Conservation (phyloP, 2,888 invertebrate genomes). For the Pachymerium ferrugineum region DNA sequence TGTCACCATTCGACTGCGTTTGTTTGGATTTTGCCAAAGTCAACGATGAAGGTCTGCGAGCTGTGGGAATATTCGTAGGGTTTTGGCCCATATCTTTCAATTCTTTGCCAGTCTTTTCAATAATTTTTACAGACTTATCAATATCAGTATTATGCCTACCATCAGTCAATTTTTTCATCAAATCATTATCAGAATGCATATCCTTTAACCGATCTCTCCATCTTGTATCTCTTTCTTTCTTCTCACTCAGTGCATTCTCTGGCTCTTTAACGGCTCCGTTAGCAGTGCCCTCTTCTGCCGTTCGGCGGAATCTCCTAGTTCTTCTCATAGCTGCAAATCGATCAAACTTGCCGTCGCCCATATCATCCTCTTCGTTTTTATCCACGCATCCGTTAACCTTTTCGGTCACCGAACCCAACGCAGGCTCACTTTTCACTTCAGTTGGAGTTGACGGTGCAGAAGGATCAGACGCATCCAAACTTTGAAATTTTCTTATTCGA, state of each 20-base stretch:
- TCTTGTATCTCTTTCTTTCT: not conserved
- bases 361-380: conserved; percentile 49
- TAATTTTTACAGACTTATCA: conserved; percentile 34
- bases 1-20: not conserved
- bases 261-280: not conserved
- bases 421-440: conserved; percentile 34
- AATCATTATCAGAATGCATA: not conserved
- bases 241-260: not conserved
- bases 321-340: conserved; percentile 73
- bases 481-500: conserved; percentile 46
- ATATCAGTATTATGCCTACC: too few relatives aligned
- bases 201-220: conserved; percentile 14
- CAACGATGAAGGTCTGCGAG: not conserved
- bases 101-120: conserved; percentile 35
- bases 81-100: conserved; percentile 31
- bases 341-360: conserved; percentile 66
- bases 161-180: not conserved
- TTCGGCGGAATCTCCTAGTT: conserved; percentile 68
- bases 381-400: conserved; percentile 19
- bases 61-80: not conserved
- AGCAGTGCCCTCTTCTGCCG: conserved; percentile 56
- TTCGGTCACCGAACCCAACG: conserved; percentile 31
- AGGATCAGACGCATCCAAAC: conserved; percentile 26
- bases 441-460: conserved; percentile 31
- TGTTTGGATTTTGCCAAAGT: not conserved